These are phyloP conservation scores for Bathynomus jamesi DNA, from an alignment of 1,140 invertebrate genomes.

Conservation along the genomic window DNA sequence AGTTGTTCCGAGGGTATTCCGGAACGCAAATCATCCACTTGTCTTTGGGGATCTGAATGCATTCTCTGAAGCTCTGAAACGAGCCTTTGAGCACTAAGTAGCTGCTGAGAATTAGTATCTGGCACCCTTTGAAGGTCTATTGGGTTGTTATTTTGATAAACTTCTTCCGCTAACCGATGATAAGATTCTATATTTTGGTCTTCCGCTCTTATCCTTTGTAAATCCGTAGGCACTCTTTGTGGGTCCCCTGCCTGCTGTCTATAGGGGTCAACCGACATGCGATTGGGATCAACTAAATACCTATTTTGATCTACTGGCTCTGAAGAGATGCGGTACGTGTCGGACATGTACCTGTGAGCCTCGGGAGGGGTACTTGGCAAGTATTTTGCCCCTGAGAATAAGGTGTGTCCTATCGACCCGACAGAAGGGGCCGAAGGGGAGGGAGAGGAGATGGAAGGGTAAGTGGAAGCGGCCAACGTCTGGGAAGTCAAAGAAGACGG, in stretches of 20 bases:
- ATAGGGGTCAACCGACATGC: constrained; percentile 26
- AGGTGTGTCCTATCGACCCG: constrained; percentile 25
- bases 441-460: constrained; percentile 21
- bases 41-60: neutral
- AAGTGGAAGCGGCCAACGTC: constrained; percentile 20
- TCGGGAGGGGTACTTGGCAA: constrained; percentile 28
- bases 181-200: constrained; percentile 17
- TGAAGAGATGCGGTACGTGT: constrained; percentile 24
- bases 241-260: constrained; percentile 20
- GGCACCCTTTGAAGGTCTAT: constrained; percentile 22
- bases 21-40: constrained; percentile 10
- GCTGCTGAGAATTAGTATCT: neutral
- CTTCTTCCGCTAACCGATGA: constrained; percentile 18
- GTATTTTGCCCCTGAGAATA: constrained; percentile 29
- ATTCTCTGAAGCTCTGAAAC: constrained; percentile 12
- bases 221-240: constrained; percentile 17
- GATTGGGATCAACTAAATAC: constrained; percentile 20
- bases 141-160: constrained; percentile 19
- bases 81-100: neutral
- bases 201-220: constrained; percentile 25
- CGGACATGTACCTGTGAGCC: constrained; percentile 31
- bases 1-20: constrained; percentile 15
- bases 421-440: constrained; percentile 21
- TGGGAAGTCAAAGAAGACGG: constrained; percentile 21
- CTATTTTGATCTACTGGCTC: constrained; percentile 26